Conservation (phyloP, 2,113 vertebrate genomes). For the Maccullochella peelii region DNA sequence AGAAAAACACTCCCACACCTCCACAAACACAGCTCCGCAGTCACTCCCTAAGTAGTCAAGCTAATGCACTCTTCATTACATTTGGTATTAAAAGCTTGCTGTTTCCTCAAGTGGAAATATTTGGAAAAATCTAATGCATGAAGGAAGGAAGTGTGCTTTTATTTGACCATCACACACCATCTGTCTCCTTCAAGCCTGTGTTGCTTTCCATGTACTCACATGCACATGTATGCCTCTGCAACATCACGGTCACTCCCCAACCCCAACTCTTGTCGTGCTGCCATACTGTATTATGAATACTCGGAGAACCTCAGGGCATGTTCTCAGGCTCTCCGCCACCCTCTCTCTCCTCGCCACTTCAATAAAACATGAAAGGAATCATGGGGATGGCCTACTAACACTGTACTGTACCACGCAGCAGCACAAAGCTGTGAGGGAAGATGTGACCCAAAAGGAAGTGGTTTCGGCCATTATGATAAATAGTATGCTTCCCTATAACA, state of each 20-base stretch:
- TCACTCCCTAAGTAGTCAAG: neutral
- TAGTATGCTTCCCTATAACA: too few relatives aligned
- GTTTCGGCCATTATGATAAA: neutral
- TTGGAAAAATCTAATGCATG: neutral
- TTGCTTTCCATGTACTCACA: neutral
- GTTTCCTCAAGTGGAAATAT: neutral
- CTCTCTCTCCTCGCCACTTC: neutral
- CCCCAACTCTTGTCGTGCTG: conserved; percentile 10
- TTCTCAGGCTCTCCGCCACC: neutral
- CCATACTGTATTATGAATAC: conserved; percentile 47
- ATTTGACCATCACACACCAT: neutral
- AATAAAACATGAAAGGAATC: conserved; percentile 58
- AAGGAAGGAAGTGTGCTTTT: neutral
- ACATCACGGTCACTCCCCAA: neutral
- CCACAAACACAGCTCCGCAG: neutral
- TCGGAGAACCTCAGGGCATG: conserved; percentile 14
- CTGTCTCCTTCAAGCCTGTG: neutral
- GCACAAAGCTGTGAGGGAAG: neutral
- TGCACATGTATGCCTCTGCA: neutral
- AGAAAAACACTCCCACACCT: neutral
- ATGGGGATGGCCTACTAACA: conserved; percentile 63
- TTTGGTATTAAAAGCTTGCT: conserved; percentile 18
- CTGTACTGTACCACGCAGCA: neutral
- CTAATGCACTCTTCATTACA: conserved; percentile 16
- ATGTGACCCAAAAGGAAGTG: conserved; percentile 1